phyloP scores from a whole-genome alignment of 2,797 vertebrate genomes.

The Pachyuromys duprasi region DNA sequence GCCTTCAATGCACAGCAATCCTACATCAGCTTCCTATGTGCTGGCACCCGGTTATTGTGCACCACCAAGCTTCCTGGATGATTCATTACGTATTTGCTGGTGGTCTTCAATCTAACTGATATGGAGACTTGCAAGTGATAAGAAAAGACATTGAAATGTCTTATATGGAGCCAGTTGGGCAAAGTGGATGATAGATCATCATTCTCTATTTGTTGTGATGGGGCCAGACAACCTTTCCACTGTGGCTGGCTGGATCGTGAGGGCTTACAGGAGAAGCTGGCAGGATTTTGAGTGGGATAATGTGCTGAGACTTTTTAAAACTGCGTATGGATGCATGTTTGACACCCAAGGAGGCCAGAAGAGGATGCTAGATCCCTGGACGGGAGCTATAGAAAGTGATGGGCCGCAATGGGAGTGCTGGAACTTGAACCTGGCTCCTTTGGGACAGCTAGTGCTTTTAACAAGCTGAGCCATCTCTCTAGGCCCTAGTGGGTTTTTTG shows the following conservation, averaged over 20 bases:
- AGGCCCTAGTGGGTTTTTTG: neutral
- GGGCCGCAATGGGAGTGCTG: neutral
- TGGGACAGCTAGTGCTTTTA: neutral
- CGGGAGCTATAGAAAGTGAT: neutral
- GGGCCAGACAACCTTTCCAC: neutral
- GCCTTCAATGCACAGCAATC: neutral
- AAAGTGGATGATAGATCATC: neutral
- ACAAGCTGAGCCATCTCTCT: neutral
- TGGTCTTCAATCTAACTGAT: neutral
- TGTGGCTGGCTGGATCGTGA: neutral
- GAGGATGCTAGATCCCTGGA: neutral
- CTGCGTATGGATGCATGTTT: neutral
- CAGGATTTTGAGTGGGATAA: neutral
- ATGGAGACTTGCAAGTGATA: neutral
- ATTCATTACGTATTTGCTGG: neutral
- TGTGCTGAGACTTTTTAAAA: neutral
- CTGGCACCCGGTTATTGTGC: neutral
- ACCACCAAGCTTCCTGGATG: neutral
- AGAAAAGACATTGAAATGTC: neutral
- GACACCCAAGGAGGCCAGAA: neutral
- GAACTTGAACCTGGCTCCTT: neutral
- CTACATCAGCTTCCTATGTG: neutral
- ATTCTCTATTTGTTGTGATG: neutral
- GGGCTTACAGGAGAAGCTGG: neutral
- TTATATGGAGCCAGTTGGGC: no score